phyloP scores from a whole-genome alignment of 2,113 vertebrate genomes.

The Octodon degus region DNA sequence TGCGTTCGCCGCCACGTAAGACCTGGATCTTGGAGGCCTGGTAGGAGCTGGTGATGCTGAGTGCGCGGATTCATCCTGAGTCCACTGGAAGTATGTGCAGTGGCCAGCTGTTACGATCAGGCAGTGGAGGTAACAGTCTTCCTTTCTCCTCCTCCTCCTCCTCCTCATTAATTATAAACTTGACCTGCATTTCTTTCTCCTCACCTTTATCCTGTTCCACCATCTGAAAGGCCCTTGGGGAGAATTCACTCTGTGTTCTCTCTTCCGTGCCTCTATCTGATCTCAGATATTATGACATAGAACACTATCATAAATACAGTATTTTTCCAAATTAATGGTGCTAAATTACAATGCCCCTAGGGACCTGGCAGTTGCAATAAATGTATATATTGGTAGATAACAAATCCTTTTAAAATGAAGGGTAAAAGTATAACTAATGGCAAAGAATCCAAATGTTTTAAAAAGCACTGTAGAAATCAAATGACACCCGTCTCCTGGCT shows the following conservation, averaged over 20 bases:
- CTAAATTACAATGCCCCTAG: constrained; percentile 23
- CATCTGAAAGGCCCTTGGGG: background rate
- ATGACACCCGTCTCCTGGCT: background rate
- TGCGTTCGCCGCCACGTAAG: background rate
- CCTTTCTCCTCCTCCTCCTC: background rate
- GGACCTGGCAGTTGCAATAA: background rate
- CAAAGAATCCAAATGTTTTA: constrained; percentile 3
- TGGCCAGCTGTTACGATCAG: background rate
- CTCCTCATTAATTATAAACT: background rate
- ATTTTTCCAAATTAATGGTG: background rate
- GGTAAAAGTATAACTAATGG: constrained; percentile 41
- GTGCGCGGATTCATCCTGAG: background rate
- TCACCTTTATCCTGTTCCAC: background rate
- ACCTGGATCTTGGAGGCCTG: background rate
- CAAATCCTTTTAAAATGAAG: background rate
- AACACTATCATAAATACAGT: background rate
- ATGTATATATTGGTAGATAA: background rate
- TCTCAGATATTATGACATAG: background rate
- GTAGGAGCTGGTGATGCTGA: background rate
- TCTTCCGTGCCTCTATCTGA: background rate
- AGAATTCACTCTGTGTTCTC: background rate
- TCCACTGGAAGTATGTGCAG: background rate
- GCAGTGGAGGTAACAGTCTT: background rate
- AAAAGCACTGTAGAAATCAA: background rate
- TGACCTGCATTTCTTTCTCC: background rate